A percentile compares a stretch with the other conserved stretches of the same genome.
Conservation (phyloP, 2,113 vertebrate species). For the Ageneiosus marmoratus region DNA sequence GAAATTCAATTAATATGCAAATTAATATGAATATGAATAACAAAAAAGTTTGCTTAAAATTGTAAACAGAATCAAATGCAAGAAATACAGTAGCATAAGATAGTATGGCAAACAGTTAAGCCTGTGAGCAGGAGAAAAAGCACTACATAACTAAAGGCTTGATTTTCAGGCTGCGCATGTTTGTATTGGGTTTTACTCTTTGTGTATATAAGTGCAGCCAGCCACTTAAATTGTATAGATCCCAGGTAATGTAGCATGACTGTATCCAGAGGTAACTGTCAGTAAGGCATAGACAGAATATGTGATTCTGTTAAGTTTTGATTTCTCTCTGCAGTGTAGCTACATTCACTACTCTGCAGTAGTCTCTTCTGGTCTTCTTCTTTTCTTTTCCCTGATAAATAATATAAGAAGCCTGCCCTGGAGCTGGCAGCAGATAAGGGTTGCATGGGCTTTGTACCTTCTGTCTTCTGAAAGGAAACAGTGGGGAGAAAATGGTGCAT, state of each 20-base stretch:
- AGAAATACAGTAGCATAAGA: background rate
- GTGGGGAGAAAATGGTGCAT: conserved; percentile 17
- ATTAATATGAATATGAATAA: background rate
- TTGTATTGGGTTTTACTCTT: background rate
- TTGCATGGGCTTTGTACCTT: background rate
- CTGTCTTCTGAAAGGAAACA: background rate
- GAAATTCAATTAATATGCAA: background rate
- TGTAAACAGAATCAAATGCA: background rate
- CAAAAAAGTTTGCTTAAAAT: background rate
- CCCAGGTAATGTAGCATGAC: conserved; percentile 1
- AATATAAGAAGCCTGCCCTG: background rate
- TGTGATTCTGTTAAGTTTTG: conserved; percentile 4
- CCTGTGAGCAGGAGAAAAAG: background rate
- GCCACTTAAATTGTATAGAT: background rate
- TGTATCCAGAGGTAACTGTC: background rate
- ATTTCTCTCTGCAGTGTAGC: background rate
- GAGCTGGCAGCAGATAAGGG: conserved; percentile 4
- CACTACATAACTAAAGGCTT: background rate
- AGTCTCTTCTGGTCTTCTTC: conserved; percentile 6
- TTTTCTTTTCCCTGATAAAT: conserved; percentile 18
- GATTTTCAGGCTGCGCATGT: conserved; percentile 8
- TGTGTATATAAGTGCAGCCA: conserved; percentile 12
- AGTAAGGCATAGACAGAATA: conserved; percentile 3
- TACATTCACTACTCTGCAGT: background rate
- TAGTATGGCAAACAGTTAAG: background rate